These are phyloP conservation scores for Sebastes itinus DNA, from an alignment of 2,797 vertebrate genomes.

Conservation along the genomic window DNA sequence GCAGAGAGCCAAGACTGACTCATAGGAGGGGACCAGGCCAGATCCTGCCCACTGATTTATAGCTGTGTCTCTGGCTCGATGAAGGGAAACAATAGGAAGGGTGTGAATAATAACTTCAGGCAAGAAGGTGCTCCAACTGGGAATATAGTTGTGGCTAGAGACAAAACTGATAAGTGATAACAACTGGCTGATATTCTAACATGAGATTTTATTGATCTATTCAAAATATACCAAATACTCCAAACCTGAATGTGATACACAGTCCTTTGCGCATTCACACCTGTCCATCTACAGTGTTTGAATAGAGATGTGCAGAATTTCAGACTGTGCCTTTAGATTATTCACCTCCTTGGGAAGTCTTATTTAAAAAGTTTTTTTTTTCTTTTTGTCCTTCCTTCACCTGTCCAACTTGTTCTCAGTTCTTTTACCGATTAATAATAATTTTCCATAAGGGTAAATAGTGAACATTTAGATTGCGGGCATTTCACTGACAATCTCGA, in stretches of 20 bases:
- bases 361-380: not conserved
- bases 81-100: slow-evolving; percentile 31
- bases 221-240: not conserved
- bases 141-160: not conserved
- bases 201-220: not conserved
- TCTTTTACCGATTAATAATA: not conserved
- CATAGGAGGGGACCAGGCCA: slow-evolving; percentile 19
- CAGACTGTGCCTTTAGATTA: not conserved
- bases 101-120: slow-evolving; percentile 17
- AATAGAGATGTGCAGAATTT: not conserved
- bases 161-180: not conserved
- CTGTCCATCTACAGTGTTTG: not conserved
- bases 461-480: not conserved
- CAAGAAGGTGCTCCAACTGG: not conserved
- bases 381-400: not conserved
- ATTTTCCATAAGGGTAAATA: not conserved
- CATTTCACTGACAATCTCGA: not conserved
- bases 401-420: not conserved
- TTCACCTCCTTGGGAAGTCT: not conserved
- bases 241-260: not conserved
- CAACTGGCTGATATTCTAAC: not conserved
- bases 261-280: not conserved
- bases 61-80: slow-evolving; percentile 30
- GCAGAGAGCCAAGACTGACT: slow-evolving; percentile 34
- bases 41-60: slow-evolving; percentile 41